Conservation (phyloP, 2,888 invertebrate species). For the Stenotaenia linearis region DNA sequence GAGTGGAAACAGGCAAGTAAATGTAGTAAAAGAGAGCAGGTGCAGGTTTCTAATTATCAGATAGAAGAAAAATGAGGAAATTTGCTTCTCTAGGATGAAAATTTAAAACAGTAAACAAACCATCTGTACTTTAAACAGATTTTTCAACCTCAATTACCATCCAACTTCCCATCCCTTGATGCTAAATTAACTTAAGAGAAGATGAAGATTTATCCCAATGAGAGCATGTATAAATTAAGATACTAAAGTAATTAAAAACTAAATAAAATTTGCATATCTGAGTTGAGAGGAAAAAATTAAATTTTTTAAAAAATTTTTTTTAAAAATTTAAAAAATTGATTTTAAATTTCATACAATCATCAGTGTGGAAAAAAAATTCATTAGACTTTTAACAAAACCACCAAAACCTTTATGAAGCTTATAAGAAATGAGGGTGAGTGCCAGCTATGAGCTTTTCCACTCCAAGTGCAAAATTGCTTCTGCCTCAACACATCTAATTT, state of each 20-base stretch:
- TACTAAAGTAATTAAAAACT: too few relatives aligned
- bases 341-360: background rate
- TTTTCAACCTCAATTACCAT: background rate
- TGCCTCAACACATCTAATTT: constrained; percentile 24
- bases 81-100: background rate
- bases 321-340: background rate
- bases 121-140: background rate
- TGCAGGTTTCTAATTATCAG: constrained; percentile 2
- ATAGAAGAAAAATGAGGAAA: background rate
- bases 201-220: background rate
- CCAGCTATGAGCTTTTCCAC: constrained; percentile 3
- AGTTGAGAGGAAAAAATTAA: background rate
- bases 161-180: background rate
- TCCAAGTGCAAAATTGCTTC: constrained; percentile 16
- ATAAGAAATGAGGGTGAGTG: constrained; percentile 8
- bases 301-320: background rate
- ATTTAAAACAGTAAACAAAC: background rate
- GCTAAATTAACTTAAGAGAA: background rate
- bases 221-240: too few relatives aligned
- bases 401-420: constrained; percentile 4
- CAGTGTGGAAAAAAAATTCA: background rate
- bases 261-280: background rate
- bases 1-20: background rate
- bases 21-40: background rate
- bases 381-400: background rate